Conservation (phyloP, 2,113 vertebrate genomes). For the Myiagra hebetior region DNA sequence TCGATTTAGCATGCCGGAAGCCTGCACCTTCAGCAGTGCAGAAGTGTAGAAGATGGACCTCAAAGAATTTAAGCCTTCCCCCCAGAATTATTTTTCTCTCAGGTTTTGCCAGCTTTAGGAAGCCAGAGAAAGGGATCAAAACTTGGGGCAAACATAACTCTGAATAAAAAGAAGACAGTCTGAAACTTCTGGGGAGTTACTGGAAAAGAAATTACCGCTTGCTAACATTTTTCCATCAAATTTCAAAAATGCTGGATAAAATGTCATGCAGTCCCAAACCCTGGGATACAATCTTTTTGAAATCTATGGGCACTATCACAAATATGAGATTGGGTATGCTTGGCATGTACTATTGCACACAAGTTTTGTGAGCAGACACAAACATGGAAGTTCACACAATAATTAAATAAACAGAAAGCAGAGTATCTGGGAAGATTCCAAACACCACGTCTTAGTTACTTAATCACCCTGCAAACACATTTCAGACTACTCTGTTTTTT, state of each 20-base stretch:
- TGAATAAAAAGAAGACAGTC: not conserved
- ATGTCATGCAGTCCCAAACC: rapidly evolving
- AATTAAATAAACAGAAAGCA: slow-evolving; percentile 29
- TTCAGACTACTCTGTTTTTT: slow-evolving; percentile 38
- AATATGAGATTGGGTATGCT: not conserved
- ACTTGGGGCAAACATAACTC: not conserved
- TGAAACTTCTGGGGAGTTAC: not conserved
- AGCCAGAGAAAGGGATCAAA: not conserved
- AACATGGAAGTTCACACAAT: not conserved
- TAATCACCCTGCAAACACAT: slow-evolving; percentile 56
- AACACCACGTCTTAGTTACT: not conserved
- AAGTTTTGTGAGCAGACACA: not conserved
- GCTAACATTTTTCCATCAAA: not conserved
- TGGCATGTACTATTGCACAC: not conserved
- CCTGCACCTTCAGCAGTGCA: not conserved
- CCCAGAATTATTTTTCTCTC: not conserved
- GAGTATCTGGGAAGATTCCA: slow-evolving; percentile 46
- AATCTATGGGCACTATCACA: not conserved
- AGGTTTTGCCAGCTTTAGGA: not conserved
- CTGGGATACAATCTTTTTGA: not conserved
- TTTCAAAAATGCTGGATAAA: not conserved
- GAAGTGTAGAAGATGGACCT: not conserved
- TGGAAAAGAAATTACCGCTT: not conserved
- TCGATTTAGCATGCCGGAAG: not conserved
- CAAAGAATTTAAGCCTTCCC: not conserved